Conservation (phyloP, 2,797 vertebrate species). For the Dromococcyx pavoninus region DNA sequence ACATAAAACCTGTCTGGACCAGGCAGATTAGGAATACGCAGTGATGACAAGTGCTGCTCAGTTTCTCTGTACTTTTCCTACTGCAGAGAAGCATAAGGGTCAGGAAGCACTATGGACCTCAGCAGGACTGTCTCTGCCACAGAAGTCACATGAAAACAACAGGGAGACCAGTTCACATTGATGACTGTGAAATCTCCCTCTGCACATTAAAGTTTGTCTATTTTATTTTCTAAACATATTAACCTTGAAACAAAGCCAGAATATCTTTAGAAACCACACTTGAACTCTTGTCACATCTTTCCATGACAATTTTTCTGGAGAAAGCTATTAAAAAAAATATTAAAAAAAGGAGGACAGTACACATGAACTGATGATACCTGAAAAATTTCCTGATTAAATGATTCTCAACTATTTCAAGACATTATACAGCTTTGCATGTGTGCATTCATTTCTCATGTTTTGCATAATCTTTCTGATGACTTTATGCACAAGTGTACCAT, state of each 20-base stretch:
- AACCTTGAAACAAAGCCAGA: background rate
- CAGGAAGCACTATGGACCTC: background rate
- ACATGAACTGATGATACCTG: background rate
- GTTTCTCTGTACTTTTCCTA: background rate
- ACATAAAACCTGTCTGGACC: background rate
- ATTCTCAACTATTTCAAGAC: background rate
- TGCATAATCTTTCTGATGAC: conserved; percentile 39
- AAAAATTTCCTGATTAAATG: background rate
- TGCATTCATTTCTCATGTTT: conserved; percentile 38
- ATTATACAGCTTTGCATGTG: background rate
- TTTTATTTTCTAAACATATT: background rate
- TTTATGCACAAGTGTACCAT: background rate
- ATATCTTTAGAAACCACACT: background rate
- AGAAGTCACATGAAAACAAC: background rate
- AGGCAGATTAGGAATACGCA: background rate
- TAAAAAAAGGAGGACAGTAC: background rate
- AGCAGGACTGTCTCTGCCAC: background rate
- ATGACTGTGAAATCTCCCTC: background rate
- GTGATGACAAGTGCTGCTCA: background rate
- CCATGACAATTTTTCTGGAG: background rate
- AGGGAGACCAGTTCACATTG: background rate
- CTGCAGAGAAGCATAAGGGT: background rate
- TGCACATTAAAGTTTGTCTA: background rate
- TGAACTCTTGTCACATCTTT: background rate
- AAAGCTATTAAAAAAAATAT: background rate